Evolutionary conservation across 2,113 vertebrate genomes (phyloP), one percentile per base, ranked within the genome.

Genomic region (Bubo blakistoni): DNA sequence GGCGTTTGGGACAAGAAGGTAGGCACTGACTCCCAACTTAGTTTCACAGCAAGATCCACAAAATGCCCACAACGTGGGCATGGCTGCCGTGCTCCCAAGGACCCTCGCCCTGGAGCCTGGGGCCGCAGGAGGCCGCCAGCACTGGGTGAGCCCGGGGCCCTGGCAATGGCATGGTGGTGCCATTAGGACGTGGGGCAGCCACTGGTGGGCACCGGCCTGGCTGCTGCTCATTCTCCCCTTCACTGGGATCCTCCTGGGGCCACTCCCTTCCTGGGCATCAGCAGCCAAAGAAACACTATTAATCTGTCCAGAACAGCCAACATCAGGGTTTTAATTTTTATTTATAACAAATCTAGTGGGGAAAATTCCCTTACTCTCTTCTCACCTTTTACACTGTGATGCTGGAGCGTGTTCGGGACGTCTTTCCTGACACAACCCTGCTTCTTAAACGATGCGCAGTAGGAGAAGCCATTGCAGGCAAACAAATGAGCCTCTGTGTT

Each of bases 371-470:
- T 40, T 38, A 6, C 10, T 19, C 13, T 22, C 40, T 20, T 42
- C 32, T 49, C 30, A 8, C 7, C 18, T 36, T 26, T 32, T 9
- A 11, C 25, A 5, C 7, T 4, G 10, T 6, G 14, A 3, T 49
- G 59, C 22, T 0, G 20, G 20, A 14, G 29, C 4, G 66, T 16
- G 3, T 22, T 9, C 26, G 21, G 52, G 69, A 62, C 21, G 5
- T 44, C 18, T 40, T 14, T 10, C 27, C 32, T 16, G 16, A 1
- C 26, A 3, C 36, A 6, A 30, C 8, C 5, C 42, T 19, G 38
- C 73, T 24, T 21, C 74, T 55, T 1, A 16, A 47, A 32, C 1
- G 6, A 12, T 3, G 40, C 2, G 0, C 32, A 12, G 34, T 0
- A 6, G 22, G 21, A 71, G 24, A 46, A 57, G 36, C 27, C 36